Evolutionary conservation across 2,113 vertebrate genomes (phyloP).

Genomic region (Nibea albiflora): DNA sequence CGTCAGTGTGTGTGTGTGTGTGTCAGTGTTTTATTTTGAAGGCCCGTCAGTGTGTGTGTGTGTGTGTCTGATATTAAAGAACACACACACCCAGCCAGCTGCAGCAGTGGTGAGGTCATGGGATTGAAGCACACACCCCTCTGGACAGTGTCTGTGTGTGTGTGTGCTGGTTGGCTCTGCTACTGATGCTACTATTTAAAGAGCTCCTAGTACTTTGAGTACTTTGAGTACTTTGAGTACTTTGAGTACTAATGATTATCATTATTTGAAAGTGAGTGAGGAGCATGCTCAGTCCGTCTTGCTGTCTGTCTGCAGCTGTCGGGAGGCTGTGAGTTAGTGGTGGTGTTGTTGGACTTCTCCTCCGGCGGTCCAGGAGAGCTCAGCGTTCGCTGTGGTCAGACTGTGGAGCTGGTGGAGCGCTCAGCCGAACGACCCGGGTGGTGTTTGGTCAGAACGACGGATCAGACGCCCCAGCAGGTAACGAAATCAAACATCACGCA

Average conservation of each 20-base stretch:
- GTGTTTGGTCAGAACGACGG: slow-evolving; percentile 93
- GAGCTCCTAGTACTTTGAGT: background rate
- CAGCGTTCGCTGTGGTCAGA: slow-evolving; percentile 95
- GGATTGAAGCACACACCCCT: slow-evolving; percentile 1
- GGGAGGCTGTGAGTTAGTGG: slow-evolving; percentile 95
- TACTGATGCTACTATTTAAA: background rate
- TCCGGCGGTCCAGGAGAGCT: slow-evolving; percentile 89
- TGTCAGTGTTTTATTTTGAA: no score
- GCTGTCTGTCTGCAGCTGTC: slow-evolving; percentile 86
- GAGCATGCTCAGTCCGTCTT: no score
- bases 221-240: background rate
- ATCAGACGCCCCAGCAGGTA: slow-evolving; percentile 86
- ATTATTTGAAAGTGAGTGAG: no score
- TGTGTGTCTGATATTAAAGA: no score
- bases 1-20: no score
- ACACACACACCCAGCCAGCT: background rate
- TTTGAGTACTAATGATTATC: background rate
- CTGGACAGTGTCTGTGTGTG: background rate
- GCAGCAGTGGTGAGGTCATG: background rate
- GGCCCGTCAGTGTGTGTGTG: no score
- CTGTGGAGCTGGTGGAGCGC: slow-evolving; percentile 95
- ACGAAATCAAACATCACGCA: background rate
- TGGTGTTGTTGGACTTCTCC: slow-evolving; percentile 94
- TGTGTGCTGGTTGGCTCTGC: background rate
- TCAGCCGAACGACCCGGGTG: slow-evolving; percentile 92